Percentiles rank a stretch among this genome's conserved stretches.
phyloP scores from a whole-genome alignment of 1,140 invertebrate genomes.

The Battus philenor region DNA sequence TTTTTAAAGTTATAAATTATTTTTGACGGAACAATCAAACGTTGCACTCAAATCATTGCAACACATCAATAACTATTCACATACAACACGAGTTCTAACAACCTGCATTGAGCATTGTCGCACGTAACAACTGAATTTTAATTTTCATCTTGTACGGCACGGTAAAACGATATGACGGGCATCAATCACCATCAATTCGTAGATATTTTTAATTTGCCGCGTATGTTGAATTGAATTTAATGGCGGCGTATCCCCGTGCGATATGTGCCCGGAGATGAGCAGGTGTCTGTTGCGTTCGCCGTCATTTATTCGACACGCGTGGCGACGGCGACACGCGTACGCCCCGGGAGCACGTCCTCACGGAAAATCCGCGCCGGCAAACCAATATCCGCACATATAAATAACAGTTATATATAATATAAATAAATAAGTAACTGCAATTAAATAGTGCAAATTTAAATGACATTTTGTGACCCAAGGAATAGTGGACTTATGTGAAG shows the following conservation, averaged over 20 bases:
- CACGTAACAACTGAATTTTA: slow-evolving; percentile 11
- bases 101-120: slow-evolving; percentile 15
- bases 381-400: not conserved
- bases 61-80: slow-evolving; percentile 1
- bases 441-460: too few species aligned
- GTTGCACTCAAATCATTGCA: slow-evolving; percentile 9
- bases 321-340: slow-evolving; percentile 35
- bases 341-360: slow-evolving; percentile 21
- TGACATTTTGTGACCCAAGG: too few species aligned
- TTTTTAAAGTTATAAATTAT: too few species aligned
- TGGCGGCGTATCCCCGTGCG: slow-evolving; percentile 40
- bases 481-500: too few species aligned
- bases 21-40: too few species aligned
- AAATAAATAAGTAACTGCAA: too few species aligned
- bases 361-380: slow-evolving; percentile 12
- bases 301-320: slow-evolving; percentile 59
- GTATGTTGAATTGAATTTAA: slow-evolving; percentile 15
- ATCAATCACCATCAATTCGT: slow-evolving; percentile 30
- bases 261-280: slow-evolving; percentile 36
- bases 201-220: slow-evolving; percentile 14
- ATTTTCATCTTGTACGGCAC: slow-evolving; percentile 14
- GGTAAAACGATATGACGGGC: slow-evolving; percentile 18
- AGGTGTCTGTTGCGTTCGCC: slow-evolving; percentile 31
- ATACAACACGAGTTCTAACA: slow-evolving; percentile 20
- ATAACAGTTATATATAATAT: too few species aligned